Base-by-base conservation (phyloP, 2,797 vertebrate species). In the Anableps anableps region DNA sequence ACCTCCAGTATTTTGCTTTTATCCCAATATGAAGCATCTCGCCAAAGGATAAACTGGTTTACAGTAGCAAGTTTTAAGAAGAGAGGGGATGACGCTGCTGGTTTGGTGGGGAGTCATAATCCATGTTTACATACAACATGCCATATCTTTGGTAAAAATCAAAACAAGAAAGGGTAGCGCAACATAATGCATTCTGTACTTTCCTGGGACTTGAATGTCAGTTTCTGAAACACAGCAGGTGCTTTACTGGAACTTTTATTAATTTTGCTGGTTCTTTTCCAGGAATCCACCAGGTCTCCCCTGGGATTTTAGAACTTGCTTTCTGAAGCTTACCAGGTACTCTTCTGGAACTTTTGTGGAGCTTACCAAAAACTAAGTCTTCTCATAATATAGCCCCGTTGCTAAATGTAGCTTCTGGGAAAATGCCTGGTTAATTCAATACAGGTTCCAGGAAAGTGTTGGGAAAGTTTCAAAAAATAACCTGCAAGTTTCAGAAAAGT, bases 51-150 rank as follows among this genome's bases (percentile, higher is more conserved):
- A 43, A 80, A 60, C 17, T 50, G 68, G 34, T 94, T 83, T 94
- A 94, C 92, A 96, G 95, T 95, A 95, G 93, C 88, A 92, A 87
- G 80, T 88, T 90, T 79, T 6, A 38, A 77, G 73, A 86, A 87
- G 86, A 77, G 71, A 81, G 34, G 7, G 36, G 50, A 78, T 72
- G 58, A 72, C 75, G 78, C 83, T 93, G 92, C 86, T 90, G 91
- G 91, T 89, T 91, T 87, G 83, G 88, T 83, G 83, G 73, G 72
- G 84, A 87, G 73, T 82, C 83, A 68, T 87, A 41, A 78, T 83
- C 88, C 83, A 10, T 78, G 31, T 81, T 86, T 87, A 53, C 86
- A 91, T 75, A 83, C 76, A 51, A 72, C 74, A 80, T 53, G 16
- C 64, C 68, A 79, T 86, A 84, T 94, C 91, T 95, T 94, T 93